phyloP scores from a whole-genome alignment of 1,140 invertebrate species.

The Lycorma delicatula region DNA sequence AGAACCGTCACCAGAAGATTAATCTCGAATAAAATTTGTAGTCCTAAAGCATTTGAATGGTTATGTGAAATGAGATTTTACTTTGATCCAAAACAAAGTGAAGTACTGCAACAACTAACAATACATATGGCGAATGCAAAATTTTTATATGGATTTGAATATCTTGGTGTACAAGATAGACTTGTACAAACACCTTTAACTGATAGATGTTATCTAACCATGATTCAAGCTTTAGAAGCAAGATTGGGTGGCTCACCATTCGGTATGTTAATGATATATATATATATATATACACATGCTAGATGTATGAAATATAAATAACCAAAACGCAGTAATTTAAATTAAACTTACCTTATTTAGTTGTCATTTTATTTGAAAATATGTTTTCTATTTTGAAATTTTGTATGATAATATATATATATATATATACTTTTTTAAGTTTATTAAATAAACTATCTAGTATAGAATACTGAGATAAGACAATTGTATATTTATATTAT shows the following conservation, averaged over 20 bases:
- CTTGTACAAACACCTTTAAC: conserved; percentile 98
- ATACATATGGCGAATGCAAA: conserved; percentile 99
- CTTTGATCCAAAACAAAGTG: conserved; percentile 89
- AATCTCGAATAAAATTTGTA: conserved; percentile 73
- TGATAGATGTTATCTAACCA: conserved; percentile 96
- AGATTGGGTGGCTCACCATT: conserved; percentile 93
- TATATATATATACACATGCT: too few relatives aligned
- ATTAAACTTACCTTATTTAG: too few relatives aligned
- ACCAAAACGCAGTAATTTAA: too few relatives aligned
- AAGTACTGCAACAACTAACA: conserved; percentile 84
- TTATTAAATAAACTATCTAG: too few relatives aligned
- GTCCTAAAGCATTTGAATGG: conserved; percentile 92
- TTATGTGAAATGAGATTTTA: conserved; percentile 98
- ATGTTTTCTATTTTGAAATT: too few relatives aligned
- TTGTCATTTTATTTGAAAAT: too few relatives aligned
- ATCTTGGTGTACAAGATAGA: conserved; percentile 94
- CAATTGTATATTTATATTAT: too few relatives aligned
- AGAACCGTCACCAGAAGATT: conserved; percentile 88
- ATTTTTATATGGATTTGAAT: conserved; percentile 99
- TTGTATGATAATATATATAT: too few relatives aligned
- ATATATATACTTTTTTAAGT: too few relatives aligned
- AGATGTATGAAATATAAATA: too few relatives aligned
- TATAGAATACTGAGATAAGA: too few relatives aligned
- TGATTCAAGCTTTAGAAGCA: conserved; percentile 97
- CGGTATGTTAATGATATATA: conserved; percentile 42